Evolutionary conservation across 2,888 invertebrate genomes (phyloP), one percentile per base, ranked within the genome.

Genomic region (Tridacna gigas): DNA sequence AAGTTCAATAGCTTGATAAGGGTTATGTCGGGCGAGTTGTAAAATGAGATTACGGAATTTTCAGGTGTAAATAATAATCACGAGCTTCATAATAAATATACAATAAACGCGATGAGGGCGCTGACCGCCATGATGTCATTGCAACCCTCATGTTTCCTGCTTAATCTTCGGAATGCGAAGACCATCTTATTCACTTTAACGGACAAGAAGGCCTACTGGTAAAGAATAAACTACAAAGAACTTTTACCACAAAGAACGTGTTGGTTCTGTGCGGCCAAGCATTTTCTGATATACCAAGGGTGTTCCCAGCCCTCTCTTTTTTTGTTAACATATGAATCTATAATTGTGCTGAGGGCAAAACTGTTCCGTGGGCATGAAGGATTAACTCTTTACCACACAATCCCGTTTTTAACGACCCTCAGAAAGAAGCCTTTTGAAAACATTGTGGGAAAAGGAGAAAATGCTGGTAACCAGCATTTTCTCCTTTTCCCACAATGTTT

Each of bases 41-140:
- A 63, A n/a, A 63, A 20, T 13, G 26, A 63, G 25, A 63, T 63
- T 63, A 63, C n/a, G 26, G 63, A 63, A n/a, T 63, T 1, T 63
- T 63, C 63, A 63, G 26, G 63, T 63, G 63, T 63, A 22, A 13
- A 63, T 63, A 63, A 63, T 63, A 63, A 63, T n/a, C 13, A 63
- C 63, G 22, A 63, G 22, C 15, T 63, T 13, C 63, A 63, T 63
- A 25, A 63, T 25, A 63, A 63, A 63, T 63, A 63, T 3, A 63
- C 63, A 63, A 63, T 63, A 63, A 20, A 63, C 20, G 13, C 22
- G 26, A 25, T 25, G 13, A 1, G 63, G 63, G 12, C 63, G 13
- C 15, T 25, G 63, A 25, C 63, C 63, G 26, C 25, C 63, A 37
- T 37, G 37, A 37, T 37, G 37, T 37, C 37, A 37, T 37, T 37